A percentile compares a stretch with the other conserved stretches of the same genome.
These are phyloP conservation scores for Caenorhabditis sinica DNA, from an alignment of 2,888 invertebrate genomes.

Conservation along the genomic window DNA sequence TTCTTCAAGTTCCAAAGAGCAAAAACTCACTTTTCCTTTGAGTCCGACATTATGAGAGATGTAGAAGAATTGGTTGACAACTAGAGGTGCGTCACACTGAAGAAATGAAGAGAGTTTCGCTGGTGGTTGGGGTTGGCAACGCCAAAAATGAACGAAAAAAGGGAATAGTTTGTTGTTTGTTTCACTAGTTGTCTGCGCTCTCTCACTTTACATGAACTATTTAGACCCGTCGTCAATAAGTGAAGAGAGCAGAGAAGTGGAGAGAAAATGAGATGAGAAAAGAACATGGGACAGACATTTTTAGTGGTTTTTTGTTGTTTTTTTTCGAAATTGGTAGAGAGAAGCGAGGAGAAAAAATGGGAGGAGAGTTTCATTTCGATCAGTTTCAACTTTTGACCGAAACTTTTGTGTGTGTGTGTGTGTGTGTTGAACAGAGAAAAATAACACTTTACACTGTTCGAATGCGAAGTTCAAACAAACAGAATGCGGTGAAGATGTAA, in stretches of 20 bases:
- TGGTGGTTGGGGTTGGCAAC: conserved; percentile 10
- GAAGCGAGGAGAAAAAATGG: conserved; percentile 1
- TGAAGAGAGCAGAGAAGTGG: conserved; percentile 19
- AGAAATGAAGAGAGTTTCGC: background rate
- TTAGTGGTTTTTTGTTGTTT: conserved; percentile 34
- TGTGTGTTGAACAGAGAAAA: background rate
- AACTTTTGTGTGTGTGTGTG: background rate
- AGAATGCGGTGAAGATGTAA: background rate
- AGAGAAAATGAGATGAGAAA: conserved; percentile 6
- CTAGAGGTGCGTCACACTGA: background rate
- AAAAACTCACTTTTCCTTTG: conserved; percentile 44
- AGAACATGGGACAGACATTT: conserved; percentile 19
- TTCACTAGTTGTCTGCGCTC: conserved; percentile 28
- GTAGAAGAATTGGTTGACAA: background rate
- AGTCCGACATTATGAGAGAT: conserved; percentile 36
- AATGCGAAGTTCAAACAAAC: background rate
- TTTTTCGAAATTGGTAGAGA: background rate
- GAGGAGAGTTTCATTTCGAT: conserved; percentile 4
- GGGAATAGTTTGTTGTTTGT: conserved; percentile 41
- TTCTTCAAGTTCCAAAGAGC: conserved; percentile 2
- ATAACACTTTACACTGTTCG: background rate
- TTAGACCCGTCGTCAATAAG: conserved; percentile 7
- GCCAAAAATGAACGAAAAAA: conserved; percentile 22
- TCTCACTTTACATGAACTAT: conserved; percentile 7
- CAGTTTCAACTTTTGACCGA: background rate